A percentile compares a stretch with the other conserved stretches of the same genome.
phyloP scores from a whole-genome alignment of 2,797 vertebrate species.

The Semaprochilodus insignis region DNA sequence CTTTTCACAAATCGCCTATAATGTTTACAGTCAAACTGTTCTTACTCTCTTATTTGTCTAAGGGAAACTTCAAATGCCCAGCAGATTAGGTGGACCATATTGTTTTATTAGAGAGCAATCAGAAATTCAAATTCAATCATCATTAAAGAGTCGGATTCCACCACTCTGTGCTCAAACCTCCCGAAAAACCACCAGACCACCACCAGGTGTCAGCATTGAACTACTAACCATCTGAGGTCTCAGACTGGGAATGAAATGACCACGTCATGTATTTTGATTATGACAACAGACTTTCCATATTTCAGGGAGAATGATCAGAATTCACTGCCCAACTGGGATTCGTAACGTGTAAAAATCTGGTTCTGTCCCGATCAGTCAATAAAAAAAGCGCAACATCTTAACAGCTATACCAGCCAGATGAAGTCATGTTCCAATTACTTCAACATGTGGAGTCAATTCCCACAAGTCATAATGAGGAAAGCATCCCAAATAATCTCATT shows the following conservation, averaged over 20 bases:
- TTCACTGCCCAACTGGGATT: constrained; percentile 25
- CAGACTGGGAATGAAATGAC: neutral
- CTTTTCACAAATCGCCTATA: no score
- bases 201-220: constrained; percentile 71
- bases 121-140: neutral
- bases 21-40: no score
- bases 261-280: constrained; percentile 31
- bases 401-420: neutral
- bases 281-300: constrained; percentile 43
- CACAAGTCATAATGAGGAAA: neutral
- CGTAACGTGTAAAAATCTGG: constrained; percentile 34
- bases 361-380: constrained; percentile 6
- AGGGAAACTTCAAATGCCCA: no score
- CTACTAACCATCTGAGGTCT: constrained; percentile 58
- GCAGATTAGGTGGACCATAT: neutral
- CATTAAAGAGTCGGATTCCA: neutral
- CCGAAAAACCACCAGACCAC: neutral
- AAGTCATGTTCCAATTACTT: constrained; percentile 12
- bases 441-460: constrained; percentile 7
- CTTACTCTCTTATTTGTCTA: no score
- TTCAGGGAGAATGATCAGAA: neutral
- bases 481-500: neutral
- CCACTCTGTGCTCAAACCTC: neutral
- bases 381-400: neutral
- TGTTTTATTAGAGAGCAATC: neutral